These are phyloP conservation scores for Rhizoglyphus robini DNA, from an alignment of 1,140 invertebrate genomes.

Conservation along the genomic window DNA sequence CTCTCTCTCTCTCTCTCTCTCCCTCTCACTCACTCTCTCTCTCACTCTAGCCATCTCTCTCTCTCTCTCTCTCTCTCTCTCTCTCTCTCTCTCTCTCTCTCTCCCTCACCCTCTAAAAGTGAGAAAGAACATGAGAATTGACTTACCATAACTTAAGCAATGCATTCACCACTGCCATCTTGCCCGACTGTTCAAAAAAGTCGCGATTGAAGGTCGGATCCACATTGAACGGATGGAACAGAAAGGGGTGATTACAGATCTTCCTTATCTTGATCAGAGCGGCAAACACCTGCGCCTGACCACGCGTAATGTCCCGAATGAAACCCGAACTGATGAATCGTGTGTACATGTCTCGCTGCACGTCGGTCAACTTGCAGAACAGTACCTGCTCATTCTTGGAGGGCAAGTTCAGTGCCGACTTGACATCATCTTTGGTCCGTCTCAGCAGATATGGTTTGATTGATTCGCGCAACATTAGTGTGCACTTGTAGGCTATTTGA, in stretches of 20 bases:
- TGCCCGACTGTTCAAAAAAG: constrained; percentile 70
- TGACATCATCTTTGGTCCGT: constrained; percentile 78
- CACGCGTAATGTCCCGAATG: constrained; percentile 49
- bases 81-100: too few relatives aligned
- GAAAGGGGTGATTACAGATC: constrained; percentile 82
- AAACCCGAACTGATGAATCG: constrained; percentile 60
- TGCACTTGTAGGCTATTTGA: constrained; percentile 71
- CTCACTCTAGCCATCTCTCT: too few relatives aligned
- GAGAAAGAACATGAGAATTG: neutral
- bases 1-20: too few relatives aligned
- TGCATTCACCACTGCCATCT: constrained; percentile 83
- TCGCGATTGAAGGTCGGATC: constrained; percentile 45
- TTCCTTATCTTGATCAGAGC: constrained; percentile 76
- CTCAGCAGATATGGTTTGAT: constrained; percentile 86
- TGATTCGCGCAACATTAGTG: constrained; percentile 66
- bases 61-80: too few relatives aligned
- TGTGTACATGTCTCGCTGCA: constrained; percentile 66
- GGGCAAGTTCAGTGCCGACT: constrained; percentile 64
- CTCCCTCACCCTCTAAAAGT: too few relatives aligned
- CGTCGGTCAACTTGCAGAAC: constrained; percentile 74
- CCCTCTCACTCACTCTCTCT: too few relatives aligned
- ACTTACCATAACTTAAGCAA: constrained; percentile 68
- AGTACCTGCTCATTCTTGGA: constrained; percentile 83
- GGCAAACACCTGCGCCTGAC: constrained; percentile 53
- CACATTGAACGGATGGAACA: constrained; percentile 40